These are phyloP conservation scores for Aeoliscus strigatus DNA, from an alignment of 2,797 vertebrate species.

Conservation along the genomic window DNA sequence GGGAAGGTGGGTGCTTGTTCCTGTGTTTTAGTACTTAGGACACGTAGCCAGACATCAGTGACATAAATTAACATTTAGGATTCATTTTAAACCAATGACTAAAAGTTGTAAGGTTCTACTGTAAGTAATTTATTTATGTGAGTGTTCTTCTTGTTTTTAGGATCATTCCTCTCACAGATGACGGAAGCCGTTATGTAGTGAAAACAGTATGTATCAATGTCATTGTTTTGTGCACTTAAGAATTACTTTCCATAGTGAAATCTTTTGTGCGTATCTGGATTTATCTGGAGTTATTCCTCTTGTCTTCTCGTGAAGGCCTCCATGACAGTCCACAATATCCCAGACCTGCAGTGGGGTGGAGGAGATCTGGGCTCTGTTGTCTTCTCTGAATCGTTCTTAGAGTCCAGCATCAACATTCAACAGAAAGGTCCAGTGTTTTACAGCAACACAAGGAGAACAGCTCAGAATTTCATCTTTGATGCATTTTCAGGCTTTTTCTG, in stretches of 20 bases:
- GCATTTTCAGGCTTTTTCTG: too few relatives aligned
- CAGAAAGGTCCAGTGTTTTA: constrained; percentile 80
- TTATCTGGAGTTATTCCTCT: too few relatives aligned
- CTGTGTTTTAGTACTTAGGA: too few relatives aligned
- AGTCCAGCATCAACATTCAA: constrained; percentile 87
- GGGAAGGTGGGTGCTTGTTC: constrained; percentile 86
- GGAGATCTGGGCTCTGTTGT: constrained; percentile 86
- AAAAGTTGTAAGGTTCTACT: too few relatives aligned
- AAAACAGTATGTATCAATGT: constrained; percentile 86
- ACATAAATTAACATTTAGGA: too few relatives aligned
- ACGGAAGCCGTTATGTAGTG: constrained; percentile 78
- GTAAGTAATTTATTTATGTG: neutral
- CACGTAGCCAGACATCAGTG: too few relatives aligned
- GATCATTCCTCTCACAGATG: constrained; percentile 79
- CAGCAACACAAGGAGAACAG: too few relatives aligned
- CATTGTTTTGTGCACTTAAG: neutral
- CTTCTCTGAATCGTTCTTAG: constrained; percentile 94
- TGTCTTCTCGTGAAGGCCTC: constrained; percentile 77
- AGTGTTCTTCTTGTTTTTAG: constrained; percentile 65
- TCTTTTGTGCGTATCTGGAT: too few relatives aligned
- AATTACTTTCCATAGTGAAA: too few relatives aligned
- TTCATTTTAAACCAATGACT: too few relatives aligned
- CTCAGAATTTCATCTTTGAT: too few relatives aligned
- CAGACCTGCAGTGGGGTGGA: constrained; percentile 76
- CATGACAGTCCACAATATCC: constrained; percentile 87